These are phyloP conservation scores for Drosophila santomea DNA, from an alignment of 1,140 invertebrate species.

Conservation along the genomic window DNA sequence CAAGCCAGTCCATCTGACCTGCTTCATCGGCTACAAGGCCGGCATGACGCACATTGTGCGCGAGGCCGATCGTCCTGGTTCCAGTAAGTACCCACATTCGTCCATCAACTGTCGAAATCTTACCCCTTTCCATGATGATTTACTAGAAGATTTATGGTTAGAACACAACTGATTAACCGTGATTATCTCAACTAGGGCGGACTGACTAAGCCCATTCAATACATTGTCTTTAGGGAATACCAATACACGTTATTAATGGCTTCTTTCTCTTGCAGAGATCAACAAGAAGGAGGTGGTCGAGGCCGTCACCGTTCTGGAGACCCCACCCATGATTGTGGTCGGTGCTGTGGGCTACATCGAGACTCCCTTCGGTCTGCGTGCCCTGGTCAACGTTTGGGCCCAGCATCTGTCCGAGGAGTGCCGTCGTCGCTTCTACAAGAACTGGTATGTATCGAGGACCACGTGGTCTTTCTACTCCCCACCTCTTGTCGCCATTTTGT, in stretches of 20 bases:
- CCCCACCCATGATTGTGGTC: constrained; percentile 98
- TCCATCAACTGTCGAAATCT: not conserved
- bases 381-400: constrained; percentile 98
- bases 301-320: constrained; percentile 98
- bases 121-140: constrained; percentile 66
- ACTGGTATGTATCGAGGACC: constrained; percentile 92
- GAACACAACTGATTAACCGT: constrained; percentile 80
- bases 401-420: constrained; percentile 99
- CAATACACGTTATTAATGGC: constrained; percentile 33
- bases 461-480: not conserved
- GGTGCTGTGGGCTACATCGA: constrained; percentile 99
- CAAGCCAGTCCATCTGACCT: constrained; percentile 99
- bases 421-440: constrained; percentile 99
- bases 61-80: constrained; percentile 99
- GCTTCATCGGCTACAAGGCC: constrained; percentile 99
- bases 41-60: constrained; percentile 99
- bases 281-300: constrained; percentile 99
- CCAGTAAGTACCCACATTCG: constrained; percentile 90
- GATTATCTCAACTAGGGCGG: constrained; percentile 84
- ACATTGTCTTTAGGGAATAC: not conserved
- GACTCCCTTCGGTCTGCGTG: constrained; percentile 97
- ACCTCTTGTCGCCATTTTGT: constrained; percentile 53
- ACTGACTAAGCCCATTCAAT: constrained; percentile 62
- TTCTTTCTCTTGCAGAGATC: constrained; percentile 89
- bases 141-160: constrained; percentile 84